phyloP scores from a whole-genome alignment of 2,888 invertebrate species.

The Ophraella communa region DNA sequence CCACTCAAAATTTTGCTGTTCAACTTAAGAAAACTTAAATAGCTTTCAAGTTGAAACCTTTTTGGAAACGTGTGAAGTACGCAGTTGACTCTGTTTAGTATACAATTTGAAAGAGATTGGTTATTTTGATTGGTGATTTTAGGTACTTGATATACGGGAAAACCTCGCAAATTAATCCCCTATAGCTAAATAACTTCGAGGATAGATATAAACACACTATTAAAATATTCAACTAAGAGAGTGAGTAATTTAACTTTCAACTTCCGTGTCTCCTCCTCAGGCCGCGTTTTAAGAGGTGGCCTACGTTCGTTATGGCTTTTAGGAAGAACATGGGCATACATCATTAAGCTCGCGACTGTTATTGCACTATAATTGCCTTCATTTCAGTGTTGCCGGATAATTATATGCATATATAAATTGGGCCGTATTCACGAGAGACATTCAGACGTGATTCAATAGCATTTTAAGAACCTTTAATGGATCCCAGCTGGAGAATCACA shows the following conservation, averaged over 20 bases:
- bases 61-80: too few relatives aligned
- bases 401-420: constrained; percentile 30
- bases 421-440: constrained; percentile 16
- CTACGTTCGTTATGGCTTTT: constrained; percentile 30
- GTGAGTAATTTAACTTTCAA: constrained; percentile 8
- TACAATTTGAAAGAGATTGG: too few relatives aligned
- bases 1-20: too few relatives aligned
- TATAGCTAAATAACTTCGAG: too few relatives aligned
- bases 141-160: too few relatives aligned
- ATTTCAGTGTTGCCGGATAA: constrained; percentile 30
- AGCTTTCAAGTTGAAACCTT: too few relatives aligned
- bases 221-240: constrained; percentile 1
- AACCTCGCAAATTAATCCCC: too few relatives aligned
- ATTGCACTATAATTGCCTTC: constrained; percentile 30
- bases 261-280: not conserved
- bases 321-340: constrained; percentile 29
- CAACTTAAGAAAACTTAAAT: too few relatives aligned
- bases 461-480: not conserved
- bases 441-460: constrained; percentile 14
- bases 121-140: too few relatives aligned
- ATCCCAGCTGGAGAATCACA: not conserved
- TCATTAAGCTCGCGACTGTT: constrained; percentile 39
- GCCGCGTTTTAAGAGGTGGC: constrained; percentile 22
- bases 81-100: too few relatives aligned
- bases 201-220: not conserved